Evolutionary conservation across 1,140 invertebrate species (phyloP), one percentile per base, ranked within the genome.

Genomic region (Rhopalosiphum padi): DNA sequence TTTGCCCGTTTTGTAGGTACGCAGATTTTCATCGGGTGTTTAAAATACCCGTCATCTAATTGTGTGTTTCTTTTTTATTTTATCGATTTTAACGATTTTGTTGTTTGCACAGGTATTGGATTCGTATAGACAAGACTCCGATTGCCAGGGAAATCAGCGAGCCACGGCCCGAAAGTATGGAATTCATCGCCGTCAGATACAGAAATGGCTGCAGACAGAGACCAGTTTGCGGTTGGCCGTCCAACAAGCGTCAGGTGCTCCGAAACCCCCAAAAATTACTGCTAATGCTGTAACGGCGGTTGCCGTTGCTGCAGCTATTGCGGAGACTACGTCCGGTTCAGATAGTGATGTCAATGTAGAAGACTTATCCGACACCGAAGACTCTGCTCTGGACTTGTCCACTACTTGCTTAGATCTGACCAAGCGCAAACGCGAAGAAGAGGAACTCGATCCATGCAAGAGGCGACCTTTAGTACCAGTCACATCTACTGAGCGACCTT

Each of bases 191-290:
- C 96, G 97, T 48, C 97, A 98, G 95, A 98, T 98, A 92, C 97
- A 98, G 95, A 98, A 98, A 96, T 98, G 98, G 98, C 95, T 98
- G 93, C 97, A 98, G 95, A 97, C 97, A 94, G 97, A 98, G 95
- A 96, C 96, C 55, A 97, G 97, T 94, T 95, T 98, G 68, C 96
- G 97, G 94, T 97, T 96, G 86, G 94, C 94, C 18, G 94, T 94
- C 35, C 93, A 94, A 86, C 94, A 93, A 53, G 94, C 93, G 30
- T 91, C 60, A 86, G 87, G 91, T 30, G 85, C 85, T 94, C 86
- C 60, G 53, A 86, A 93, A 91, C 93, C 85, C 87, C 89, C 91
- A 23, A 83, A 37, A 83, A 92, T 48, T 46, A 41, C 93, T 95
- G 96, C 93, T 22, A 94, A 94, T n/a, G 43, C 93, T 46, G 41